Percentiles rank a stretch among this genome's conserved stretches.
These are phyloP conservation scores for Ophion obscuratus DNA, from an alignment of 2,888 invertebrate species.

Conservation along the genomic window DNA sequence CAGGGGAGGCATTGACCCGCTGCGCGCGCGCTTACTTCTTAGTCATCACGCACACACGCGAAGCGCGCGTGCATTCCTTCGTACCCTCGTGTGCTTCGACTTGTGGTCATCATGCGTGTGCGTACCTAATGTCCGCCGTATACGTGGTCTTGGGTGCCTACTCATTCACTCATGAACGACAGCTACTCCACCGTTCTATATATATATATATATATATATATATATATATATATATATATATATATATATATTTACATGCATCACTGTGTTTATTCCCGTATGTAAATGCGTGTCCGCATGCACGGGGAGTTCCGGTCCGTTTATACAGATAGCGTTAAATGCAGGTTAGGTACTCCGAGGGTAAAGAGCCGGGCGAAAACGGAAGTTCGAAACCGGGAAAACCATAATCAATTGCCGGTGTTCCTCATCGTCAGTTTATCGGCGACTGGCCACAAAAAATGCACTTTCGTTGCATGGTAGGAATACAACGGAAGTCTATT, in stretches of 20 bases:
- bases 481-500: too few relatives aligned
- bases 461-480: too few relatives aligned
- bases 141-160: constrained; percentile 32
- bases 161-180: constrained; percentile 54
- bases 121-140: constrained; percentile 10
- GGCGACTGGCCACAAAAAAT: not conserved
- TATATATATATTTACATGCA: constrained; percentile 13
- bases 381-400: not conserved
- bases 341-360: constrained; percentile 40
- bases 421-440: not conserved
- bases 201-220: constrained; percentile 9
- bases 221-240: not conserved
- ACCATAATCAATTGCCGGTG: not conserved
- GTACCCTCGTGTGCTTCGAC: constrained; percentile 6
- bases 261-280: constrained; percentile 1
- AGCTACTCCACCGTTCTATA: constrained; percentile 22
- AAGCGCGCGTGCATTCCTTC: constrained; percentile 69
- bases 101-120: constrained; percentile 4
- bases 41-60: constrained; percentile 74
- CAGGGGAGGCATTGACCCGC: constrained; percentile 80
- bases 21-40: constrained; percentile 67
- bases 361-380: constrained; percentile 16
- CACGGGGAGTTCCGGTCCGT: constrained; percentile 65
- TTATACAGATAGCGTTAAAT: constrained; percentile 69
- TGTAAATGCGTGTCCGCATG: constrained; percentile 25